Percentiles rank a stretch among this genome's conserved stretches.
phyloP scores from a whole-genome alignment of 2,888 invertebrate species.

The Muschampia plurimacula region DNA sequence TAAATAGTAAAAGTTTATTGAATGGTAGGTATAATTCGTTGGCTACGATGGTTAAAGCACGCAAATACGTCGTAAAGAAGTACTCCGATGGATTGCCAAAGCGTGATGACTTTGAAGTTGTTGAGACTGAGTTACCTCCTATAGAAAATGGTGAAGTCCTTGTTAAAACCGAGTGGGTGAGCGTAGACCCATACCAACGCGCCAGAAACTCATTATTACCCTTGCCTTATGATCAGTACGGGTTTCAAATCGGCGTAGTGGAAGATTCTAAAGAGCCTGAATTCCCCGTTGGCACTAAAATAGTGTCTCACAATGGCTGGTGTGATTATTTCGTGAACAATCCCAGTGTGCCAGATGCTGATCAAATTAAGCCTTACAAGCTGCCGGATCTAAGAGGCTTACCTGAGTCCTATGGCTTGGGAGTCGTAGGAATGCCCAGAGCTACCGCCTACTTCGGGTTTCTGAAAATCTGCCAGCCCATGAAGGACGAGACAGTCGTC shows the following conservation, averaged over 20 bases:
- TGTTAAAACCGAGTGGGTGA: constrained; percentile 59
- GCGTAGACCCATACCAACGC: constrained; percentile 59
- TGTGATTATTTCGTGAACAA: constrained; percentile 46
- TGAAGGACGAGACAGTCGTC: constrained; percentile 88
- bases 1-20: too few relatives aligned
- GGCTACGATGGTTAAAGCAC: constrained; percentile 68
- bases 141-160: constrained; percentile 83
- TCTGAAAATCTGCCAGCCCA: constrained; percentile 87
- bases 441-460: constrained; percentile 89
- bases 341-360: constrained; percentile 17
- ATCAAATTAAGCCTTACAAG: constrained; percentile 45
- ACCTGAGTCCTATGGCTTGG: constrained; percentile 81
- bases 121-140: constrained; percentile 86
- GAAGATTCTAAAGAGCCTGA: constrained; percentile 85
- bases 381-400: constrained; percentile 80
- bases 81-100: constrained; percentile 86
- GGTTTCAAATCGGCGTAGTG: constrained; percentile 67
- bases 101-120: constrained; percentile 83
- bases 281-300: constrained; percentile 84
- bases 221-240: constrained; percentile 56
- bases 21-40: constrained; percentile 42
- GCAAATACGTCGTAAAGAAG: constrained; percentile 84
- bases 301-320: constrained; percentile 88
- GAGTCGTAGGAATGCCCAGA: constrained; percentile 88
- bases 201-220: constrained; percentile 41